A percentile compares a stretch with the other conserved stretches of the same genome.
phyloP scores from a whole-genome alignment of 1,140 invertebrate genomes.

The Uloborus diversus region DNA sequence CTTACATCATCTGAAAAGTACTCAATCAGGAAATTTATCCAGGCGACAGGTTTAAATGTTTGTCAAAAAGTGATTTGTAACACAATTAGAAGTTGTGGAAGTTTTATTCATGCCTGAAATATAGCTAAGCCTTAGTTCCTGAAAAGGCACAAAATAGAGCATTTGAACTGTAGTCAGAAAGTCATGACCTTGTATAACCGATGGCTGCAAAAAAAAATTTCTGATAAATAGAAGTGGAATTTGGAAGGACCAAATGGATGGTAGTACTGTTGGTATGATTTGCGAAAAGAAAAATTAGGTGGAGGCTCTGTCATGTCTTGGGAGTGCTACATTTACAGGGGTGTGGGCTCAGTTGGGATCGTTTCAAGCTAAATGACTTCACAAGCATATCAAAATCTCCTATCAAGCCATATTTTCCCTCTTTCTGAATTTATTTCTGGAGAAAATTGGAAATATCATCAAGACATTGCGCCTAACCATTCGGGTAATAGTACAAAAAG shows the following conservation, averaged over 20 bases:
- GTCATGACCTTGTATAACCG: neutral
- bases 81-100: neutral
- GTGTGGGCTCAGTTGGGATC: neutral
- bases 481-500: neutral
- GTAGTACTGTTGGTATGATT: conserved; percentile 1
- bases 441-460: neutral
- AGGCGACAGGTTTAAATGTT: neutral
- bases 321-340: neutral
- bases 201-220: neutral
- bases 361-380: neutral
- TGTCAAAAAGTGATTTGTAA: neutral
- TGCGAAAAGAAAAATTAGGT: neutral
- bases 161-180: neutral
- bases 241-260: neutral
- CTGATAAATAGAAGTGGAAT: neutral
- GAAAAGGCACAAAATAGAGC: neutral
- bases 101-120: neutral
- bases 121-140: neutral
- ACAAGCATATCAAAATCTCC: neutral
- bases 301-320: neutral
- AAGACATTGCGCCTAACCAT: neutral
- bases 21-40: neutral
- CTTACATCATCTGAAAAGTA: neutral
- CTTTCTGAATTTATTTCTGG: neutral
- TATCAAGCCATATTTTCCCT: neutral